Base-by-base conservation (phyloP, 2,113 vertebrate species). In the Pedetes capensis region DNA sequence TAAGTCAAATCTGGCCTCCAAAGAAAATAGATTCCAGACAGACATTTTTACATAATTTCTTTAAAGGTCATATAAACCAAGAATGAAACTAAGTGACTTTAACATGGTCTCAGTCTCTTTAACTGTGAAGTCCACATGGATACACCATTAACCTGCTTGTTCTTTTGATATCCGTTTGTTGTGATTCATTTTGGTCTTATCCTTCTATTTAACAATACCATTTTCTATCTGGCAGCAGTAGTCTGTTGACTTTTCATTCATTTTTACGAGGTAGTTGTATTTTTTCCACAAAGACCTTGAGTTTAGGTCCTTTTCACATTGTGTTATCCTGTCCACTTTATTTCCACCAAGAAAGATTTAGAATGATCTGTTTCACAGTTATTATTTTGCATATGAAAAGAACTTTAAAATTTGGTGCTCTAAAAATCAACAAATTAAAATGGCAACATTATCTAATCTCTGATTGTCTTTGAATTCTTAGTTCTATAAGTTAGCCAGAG, bases 401-500 rank as follows among this genome's bases (percentile, higher is more conserved):
- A 96, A 95, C 93, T 83, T 86, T 86, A 80, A 84, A 61, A 92
- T 95, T 63, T 81, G 84, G 68, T 93, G 68, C 92, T 93, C 44
- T 91, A 93, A 96, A 89, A 29, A 14, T 91, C 57, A 95, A 96
- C 85, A 96, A 96, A 94, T 96, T 89, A 87, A 98, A 97, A 91
- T 94, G 59, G 23, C 6, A 93, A 22, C 47, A 47, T 82, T 95
- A 79, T 91, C 80, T 84, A 10, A 87, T 96, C 90, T 95, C 78
- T 95, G 89, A 95, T 94, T 95, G 39, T 80, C 94, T 61, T 94
- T 97, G 85, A 97, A 90, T 82, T 97, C 59, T 94, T 94, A 94
- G 89, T 93, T 94, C 85, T 69, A 87, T 80, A 93, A 96, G 78
- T 88, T 96, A 53, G 76, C 44, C 64, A 96, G 79, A 95, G 92